Evolutionary conservation across 1,140 invertebrate species (phyloP), one percentile per base, ranked within the genome.

Genomic region (Thalassaphorura encarpata): DNA sequence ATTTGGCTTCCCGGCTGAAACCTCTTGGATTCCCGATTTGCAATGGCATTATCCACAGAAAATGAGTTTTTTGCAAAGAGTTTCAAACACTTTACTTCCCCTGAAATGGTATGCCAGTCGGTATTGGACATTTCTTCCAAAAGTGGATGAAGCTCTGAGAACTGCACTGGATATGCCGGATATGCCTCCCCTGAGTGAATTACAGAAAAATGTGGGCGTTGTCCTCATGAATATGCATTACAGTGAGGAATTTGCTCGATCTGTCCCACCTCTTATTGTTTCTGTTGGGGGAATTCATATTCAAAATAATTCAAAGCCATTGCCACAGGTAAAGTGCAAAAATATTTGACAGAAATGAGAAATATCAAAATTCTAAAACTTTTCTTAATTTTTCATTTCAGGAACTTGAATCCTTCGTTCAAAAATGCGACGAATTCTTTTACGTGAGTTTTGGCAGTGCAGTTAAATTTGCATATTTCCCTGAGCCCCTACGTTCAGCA

Each of bases 391-490:
- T n/a, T n/a, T n/a, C n/a, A n/a, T 28, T 46, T 23, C 55, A 43
- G n/a, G 36, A 26, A 49, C 15, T 47, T 6, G 8, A 4, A 6
- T 13, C 4, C 8, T 47, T 47, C 45, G 18, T 47, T 8, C 21
- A 47, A 13, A 26, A 21, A 24, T 13, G 6, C 19, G 59, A 82
- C 39, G 77, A 76, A 15, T 74, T 72, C 3, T 66, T 80, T 40
- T 75, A 74, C 53, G 75, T 79, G 52, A 75, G 72, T 54, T 66
- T 79, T 47, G 78, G 78, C 19, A 73, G 31, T 72, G 3, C 23
- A 26, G 26, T 26, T 6, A 6, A 6, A 47, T 26, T 47, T 24
- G 24, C 45, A 26, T 26, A 21, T 5, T 18, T 47, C 13, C 45
- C 45, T 13, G 11, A 21, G 11, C 13, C 6, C 13, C 5, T 5